These are phyloP conservation scores for Hippocampus guttulatus DNA, from an alignment of 2,113 vertebrate species.

Conservation along the genomic window DNA sequence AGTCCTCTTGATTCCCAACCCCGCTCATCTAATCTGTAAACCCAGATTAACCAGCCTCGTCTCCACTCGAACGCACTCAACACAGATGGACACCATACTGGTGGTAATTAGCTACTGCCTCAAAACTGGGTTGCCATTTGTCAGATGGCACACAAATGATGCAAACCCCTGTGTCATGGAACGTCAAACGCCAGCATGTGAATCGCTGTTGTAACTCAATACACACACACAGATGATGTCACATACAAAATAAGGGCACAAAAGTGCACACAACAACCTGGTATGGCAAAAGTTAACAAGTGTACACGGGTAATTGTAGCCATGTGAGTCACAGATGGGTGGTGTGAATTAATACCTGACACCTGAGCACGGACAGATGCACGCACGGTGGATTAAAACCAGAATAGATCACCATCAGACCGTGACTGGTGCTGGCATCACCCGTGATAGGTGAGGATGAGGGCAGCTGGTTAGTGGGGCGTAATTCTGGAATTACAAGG, in stretches of 20 bases:
- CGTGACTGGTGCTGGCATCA: neutral
- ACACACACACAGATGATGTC: neutral
- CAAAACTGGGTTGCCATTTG: constrained; percentile 16
- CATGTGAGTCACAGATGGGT: constrained; percentile 12
- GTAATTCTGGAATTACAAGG: neutral
- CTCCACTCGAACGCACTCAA: constrained; percentile 31
- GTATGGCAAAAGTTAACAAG: neutral
- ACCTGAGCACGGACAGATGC: constrained; percentile 10
- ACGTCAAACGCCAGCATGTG: constrained; percentile 2
- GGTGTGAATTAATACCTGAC: constrained; percentile 3
- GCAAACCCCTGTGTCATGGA: constrained; percentile 8
- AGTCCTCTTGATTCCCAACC: constrained; percentile 45
- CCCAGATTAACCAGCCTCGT: constrained; percentile 77
- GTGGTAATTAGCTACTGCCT: constrained; percentile 53
- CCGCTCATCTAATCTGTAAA: constrained; percentile 80
- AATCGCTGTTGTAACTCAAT: neutral
- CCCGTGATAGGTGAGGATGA: constrained; percentile 19
- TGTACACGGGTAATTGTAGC: neutral
- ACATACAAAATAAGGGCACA: neutral
- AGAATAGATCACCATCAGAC: neutral
- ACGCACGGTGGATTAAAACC: constrained; percentile 13
- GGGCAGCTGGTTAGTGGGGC: neutral
- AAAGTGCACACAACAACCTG: neutral
- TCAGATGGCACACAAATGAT: constrained; percentile 32
- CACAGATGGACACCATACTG: constrained; percentile 72